Conservation (phyloP, 2,113 vertebrate species). For the Euleptes europaea region DNA sequence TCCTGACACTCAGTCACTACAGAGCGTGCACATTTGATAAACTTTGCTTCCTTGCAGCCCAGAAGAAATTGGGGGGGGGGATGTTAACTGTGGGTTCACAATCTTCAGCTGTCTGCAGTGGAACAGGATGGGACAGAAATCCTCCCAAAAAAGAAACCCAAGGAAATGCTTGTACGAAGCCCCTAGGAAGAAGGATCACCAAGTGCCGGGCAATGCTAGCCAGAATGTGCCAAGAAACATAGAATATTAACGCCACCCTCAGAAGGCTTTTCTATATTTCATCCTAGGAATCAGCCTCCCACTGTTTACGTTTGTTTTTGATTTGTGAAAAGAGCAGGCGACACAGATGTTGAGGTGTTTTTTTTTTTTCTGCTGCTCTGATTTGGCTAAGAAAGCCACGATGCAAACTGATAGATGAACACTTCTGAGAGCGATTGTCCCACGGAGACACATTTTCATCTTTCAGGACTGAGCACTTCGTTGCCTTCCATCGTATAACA, state of each 20-base stretch:
- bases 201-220: not conserved
- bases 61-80: no score
- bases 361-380: slow-evolving; percentile 40
- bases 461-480: slow-evolving; percentile 53
- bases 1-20: no score
- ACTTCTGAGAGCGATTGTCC: slow-evolving; percentile 35
- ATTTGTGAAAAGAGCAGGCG: slow-evolving; percentile 16
- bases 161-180: slow-evolving; percentile 11
- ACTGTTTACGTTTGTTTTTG: slow-evolving; percentile 36
- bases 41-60: fast-evolving
- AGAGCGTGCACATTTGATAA: not conserved
- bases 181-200: slow-evolving; percentile 11
- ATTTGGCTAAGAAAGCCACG: slow-evolving; percentile 27
- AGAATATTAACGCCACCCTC: slow-evolving; percentile 44
- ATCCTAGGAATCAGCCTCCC: slow-evolving; percentile 43
- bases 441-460: slow-evolving; percentile 41
- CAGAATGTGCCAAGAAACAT: slow-evolving; percentile 41
- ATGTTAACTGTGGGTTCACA: not conserved
- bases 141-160: not conserved
- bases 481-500: slow-evolving; percentile 25
- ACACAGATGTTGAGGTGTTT: slow-evolving; percentile 33
- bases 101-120: not conserved
- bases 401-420: slow-evolving; percentile 50
- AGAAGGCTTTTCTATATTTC: slow-evolving; percentile 41
- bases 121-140: not conserved